These are phyloP conservation scores for Phaedon cochleariae DNA, from an alignment of 2,888 invertebrate genomes.

Conservation along the genomic window DNA sequence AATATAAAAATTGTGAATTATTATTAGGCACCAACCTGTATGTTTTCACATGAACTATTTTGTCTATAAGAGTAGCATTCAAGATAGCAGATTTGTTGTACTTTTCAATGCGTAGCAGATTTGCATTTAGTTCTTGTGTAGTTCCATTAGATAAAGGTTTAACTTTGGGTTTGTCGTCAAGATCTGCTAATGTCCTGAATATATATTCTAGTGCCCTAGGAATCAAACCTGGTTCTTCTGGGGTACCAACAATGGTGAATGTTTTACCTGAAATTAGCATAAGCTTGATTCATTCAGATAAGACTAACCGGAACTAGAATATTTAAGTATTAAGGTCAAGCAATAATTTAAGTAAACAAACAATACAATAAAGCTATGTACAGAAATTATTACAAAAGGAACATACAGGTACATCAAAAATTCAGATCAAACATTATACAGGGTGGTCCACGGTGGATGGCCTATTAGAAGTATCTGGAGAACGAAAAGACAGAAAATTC, in stretches of 20 bases:
- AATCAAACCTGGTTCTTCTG: conserved; percentile 70
- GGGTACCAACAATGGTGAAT: conserved; percentile 63
- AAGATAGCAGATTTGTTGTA: conserved; percentile 51
- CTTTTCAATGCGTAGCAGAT: conserved; percentile 49
- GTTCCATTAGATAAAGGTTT: conserved; percentile 60
- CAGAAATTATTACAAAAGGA: too few species aligned
- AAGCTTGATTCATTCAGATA: too few species aligned
- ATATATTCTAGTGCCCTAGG: conserved; percentile 68
- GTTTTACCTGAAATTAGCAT: conserved; percentile 55
- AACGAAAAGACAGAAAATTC: too few species aligned
- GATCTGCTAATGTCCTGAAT: conserved; percentile 53
- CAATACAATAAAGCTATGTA: too few species aligned
- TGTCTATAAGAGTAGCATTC: conserved; percentile 39
- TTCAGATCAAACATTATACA: too few species aligned
- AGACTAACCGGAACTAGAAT: too few species aligned
- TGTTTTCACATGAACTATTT: conserved; percentile 41
- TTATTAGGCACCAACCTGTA: conserved; percentile 34
- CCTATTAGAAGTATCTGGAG: too few species aligned
- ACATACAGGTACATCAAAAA: too few species aligned
- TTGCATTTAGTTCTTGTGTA: conserved; percentile 52
- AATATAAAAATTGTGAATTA: too few species aligned
- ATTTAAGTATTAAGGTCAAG: too few species aligned
- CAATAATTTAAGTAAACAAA: too few species aligned
- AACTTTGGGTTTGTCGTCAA: conserved; percentile 55
- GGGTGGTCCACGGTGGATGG: too few species aligned